Percentiles rank a stretch among this genome's conserved stretches.
phyloP scores from a whole-genome alignment of 2,113 vertebrate species.

The Cephalopholis sonnerati region DNA sequence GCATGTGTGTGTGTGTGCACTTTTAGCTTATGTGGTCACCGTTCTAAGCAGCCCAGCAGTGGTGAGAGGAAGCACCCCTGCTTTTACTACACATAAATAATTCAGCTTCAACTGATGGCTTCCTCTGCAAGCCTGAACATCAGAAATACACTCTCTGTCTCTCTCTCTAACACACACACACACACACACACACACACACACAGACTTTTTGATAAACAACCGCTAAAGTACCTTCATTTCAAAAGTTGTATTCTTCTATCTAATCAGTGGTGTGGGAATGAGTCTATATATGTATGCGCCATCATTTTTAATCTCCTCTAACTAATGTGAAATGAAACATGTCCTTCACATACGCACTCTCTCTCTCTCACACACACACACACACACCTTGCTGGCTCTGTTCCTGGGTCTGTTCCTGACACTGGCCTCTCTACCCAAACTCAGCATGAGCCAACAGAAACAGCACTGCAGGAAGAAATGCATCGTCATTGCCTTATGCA shows the following conservation, averaged over 20 bases:
- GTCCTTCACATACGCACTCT: too few relatives aligned
- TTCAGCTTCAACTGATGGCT: constrained; percentile 53
- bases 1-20: neutral
- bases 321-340: neutral
- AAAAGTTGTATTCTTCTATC: neutral
- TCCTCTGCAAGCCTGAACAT: constrained; percentile 37
- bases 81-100: constrained; percentile 63
- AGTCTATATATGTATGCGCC: neutral
- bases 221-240: neutral
- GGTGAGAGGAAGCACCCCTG: constrained; percentile 3
- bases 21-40: constrained; percentile 24
- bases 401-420: constrained; percentile 33
- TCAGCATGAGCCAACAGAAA: constrained; percentile 23
- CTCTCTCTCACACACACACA: neutral
- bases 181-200: constrained; percentile 14
- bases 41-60: constrained; percentile 15
- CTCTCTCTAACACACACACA: neutral
- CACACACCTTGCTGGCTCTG: neutral
- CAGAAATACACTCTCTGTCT: neutral
- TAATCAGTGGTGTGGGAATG: neutral
- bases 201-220: neutral
- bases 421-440: constrained; percentile 20
- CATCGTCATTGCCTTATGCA: constrained; percentile 10
- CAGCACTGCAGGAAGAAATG: constrained; percentile 17
- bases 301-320: neutral